Evolutionary conservation across 2,888 invertebrate species (phyloP), one percentile per base, ranked within the genome.

Genomic region (Willowsia nigromaculata): DNA sequence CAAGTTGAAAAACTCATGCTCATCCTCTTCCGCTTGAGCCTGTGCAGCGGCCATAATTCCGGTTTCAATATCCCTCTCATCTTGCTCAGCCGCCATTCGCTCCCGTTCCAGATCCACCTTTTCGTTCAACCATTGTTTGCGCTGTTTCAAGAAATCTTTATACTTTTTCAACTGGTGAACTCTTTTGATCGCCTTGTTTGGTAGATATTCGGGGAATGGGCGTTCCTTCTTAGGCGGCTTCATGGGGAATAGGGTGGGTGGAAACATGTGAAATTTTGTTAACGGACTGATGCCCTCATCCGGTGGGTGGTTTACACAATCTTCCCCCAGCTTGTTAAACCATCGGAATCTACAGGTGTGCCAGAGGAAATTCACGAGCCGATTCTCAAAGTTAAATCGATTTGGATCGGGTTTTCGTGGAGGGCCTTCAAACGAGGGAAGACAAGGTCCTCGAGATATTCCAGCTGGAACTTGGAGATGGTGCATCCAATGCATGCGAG

Each of bases 401-500:
- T 4, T 5, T 5, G 56, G 40, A 27, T 59, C 33, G 2, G 40
- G 80, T 1, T 7, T 40, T 40, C 40, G 15, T 0, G 37, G 40
- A 18, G 59, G 25, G 18, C 30, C 30, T 1, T 78, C 50, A 33
- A 30, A 78, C 0, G 53, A n/a, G 0, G 76, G 76, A 30, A 78
- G 30, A 33, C 76, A 59, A 1, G 9, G 3, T 6, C 85, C 85
- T 37, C 62, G 76, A 9, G n/a, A 15, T 15, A 85, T 30, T 1
- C 85, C 85, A 6, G 22, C 37, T 0, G 78, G 65, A 7, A 85
- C 78, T 6, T 40, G 30, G 11, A 62, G 13, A 27, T 85, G 65
- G 6, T 85, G 78, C 65, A 78, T 78, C 85, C 85, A 85, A 59
- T 85, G 50, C 0, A 85, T 25, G 6, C 85, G 43, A 5, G 25